These are phyloP conservation scores for Clavelina lepadiformis DNA, from an alignment of 23 tunicate genomes.

Conservation along the genomic window DNA sequence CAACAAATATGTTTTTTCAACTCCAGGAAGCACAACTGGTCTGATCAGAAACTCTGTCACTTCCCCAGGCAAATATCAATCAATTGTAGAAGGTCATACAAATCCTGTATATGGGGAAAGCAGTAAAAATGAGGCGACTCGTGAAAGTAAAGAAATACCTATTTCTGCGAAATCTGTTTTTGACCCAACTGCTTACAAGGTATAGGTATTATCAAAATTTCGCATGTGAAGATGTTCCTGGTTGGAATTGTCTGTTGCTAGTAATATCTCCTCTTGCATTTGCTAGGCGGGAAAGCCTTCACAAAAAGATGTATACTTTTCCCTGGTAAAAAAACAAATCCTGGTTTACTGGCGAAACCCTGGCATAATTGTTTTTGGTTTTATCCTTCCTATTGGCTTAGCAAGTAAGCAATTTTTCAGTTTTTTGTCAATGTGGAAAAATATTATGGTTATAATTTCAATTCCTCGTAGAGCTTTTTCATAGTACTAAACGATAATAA, in stretches of 20 bases:
- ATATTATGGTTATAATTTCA: too few species aligned
- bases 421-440: too few species aligned
- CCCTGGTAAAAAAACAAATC: constrained; percentile 14
- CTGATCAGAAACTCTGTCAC: too few species aligned
- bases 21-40: too few species aligned
- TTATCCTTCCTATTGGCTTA: constrained; percentile 60
- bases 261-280: neutral
- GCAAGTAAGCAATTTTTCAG: constrained; percentile 69
- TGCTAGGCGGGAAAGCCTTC: constrained; percentile 21
- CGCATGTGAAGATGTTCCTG: neutral
- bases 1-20: too few species aligned
- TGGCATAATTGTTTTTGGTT: constrained; percentile 51
- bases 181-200: constrained; percentile 40
- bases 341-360: constrained; percentile 37
- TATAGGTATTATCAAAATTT: neutral
- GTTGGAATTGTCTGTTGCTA: too few species aligned
- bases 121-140: neutral
- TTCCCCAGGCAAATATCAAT: too few species aligned
- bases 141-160: neutral
- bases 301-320: neutral
- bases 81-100: neutral
- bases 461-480: neutral
- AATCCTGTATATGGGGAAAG: constrained; percentile 8
- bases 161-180: constrained; percentile 4
- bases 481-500: neutral